phyloP scores from a whole-genome alignment of 2,797 vertebrate genomes.

The Enoplosus armatus region DNA sequence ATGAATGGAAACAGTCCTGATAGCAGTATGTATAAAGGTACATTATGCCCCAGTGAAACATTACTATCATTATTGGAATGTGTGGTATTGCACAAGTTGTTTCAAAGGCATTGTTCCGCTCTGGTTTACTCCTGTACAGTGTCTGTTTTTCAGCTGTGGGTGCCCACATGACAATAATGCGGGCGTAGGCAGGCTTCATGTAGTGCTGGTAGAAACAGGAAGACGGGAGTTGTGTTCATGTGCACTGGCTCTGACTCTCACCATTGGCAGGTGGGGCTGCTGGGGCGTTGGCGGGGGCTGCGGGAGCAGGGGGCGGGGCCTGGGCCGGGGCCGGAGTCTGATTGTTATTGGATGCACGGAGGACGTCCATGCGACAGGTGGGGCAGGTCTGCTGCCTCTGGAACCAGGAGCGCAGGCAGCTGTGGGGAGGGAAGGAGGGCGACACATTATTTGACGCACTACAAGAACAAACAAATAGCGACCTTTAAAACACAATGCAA shows the following conservation, averaged over 20 bases:
- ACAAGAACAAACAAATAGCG: background rate
- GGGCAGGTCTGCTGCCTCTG: slow-evolving; percentile 98
- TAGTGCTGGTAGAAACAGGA: background rate
- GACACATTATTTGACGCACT: background rate
- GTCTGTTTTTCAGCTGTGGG: background rate
- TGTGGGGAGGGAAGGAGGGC: slow-evolving; percentile 56
- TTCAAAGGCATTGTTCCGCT: background rate
- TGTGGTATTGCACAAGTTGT: background rate
- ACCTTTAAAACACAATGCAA: background rate
- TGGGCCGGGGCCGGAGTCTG: slow-evolving; percentile 86
- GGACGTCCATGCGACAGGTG: slow-evolving; percentile 97
- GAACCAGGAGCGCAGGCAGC: slow-evolving; percentile 98
- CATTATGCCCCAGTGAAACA: background rate
- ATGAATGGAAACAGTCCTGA: background rate
- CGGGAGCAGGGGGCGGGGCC: slow-evolving; percentile 83
- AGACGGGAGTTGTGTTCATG: background rate
- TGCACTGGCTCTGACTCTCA: slow-evolving; percentile 72
- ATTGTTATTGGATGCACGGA: slow-evolving; percentile 90
- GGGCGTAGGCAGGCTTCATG: background rate
- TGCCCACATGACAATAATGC: background rate
- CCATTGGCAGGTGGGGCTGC: slow-evolving; percentile 88
- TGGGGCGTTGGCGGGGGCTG: slow-evolving; percentile 83
- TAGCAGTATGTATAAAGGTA: background rate
- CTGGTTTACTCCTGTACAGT: background rate
- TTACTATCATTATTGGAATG: background rate